Base-by-base conservation (phyloP, 2,888 invertebrate species). In the Prenolepis imparis region DNA sequence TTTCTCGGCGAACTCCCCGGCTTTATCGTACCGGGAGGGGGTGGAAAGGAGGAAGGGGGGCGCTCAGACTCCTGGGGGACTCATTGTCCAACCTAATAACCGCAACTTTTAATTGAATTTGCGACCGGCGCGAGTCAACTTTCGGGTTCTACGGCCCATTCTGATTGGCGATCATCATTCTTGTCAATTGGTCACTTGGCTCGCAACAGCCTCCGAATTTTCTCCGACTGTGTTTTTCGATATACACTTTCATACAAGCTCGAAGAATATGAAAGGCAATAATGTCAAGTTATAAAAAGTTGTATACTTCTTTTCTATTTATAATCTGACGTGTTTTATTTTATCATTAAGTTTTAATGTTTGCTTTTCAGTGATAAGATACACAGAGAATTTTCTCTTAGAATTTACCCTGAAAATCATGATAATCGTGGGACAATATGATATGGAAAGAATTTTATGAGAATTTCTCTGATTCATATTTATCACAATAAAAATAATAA, bases 31-130 rank as follows among this genome's bases (percentile, higher is more conserved):
- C 48, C n/a, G 48, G 86, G 67, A 70, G 64, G 63, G 39, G 67
- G 74, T 64, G 63, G 39, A 28, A 28, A 3, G 28, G 28, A 28
- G 28, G 3, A 28, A 28, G 28, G 67, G 74, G 67, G 59, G 39
- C 66, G 32, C 66, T 63, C 61, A 55, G 85, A 70, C 89, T 63
- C 89, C 63, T 28, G 28, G 66, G 90, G 92, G 94, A 93, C 93
- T 94, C 94, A 94, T 94, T 93, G 93, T 93, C 93, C 92, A 92
- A 93, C 92, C 92, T 94, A 94, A 94, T 94, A 94, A 94, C 92
- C 93, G 92, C 93, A 94, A 94, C 92, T 94, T 94, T 94, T 94
- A 94, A 94, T 94, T 94, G 93, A 94, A 94, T 94, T 93, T 93
- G 91, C 92, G 91, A 92, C 91, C 89, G 87, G 85, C 90, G 90